These are phyloP conservation scores for Semotilus atromaculatus DNA, from an alignment of 2,797 vertebrate species.

Conservation along the genomic window DNA sequence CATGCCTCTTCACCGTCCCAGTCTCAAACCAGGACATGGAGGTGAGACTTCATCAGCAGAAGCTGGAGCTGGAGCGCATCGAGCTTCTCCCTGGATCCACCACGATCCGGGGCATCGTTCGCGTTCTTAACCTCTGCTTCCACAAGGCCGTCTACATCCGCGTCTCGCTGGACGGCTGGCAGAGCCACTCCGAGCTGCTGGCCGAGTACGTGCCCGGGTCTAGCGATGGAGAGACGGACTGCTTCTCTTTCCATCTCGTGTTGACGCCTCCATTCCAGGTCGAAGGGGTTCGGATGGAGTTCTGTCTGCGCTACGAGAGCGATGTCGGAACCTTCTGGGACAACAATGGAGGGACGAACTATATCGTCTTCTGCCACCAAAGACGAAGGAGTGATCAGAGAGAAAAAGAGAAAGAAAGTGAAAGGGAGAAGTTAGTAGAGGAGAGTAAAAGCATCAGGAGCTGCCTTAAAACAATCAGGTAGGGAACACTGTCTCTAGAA, in stretches of 20 bases:
- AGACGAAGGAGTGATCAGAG: slow-evolving; percentile 67
- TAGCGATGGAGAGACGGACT: slow-evolving; percentile 88
- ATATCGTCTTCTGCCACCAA: slow-evolving; percentile 87
- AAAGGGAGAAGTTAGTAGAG: slow-evolving; percentile 58
- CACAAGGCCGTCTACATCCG: slow-evolving; percentile 87
- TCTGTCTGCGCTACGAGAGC: slow-evolving; percentile 94
- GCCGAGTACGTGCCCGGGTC: slow-evolving; percentile 93
- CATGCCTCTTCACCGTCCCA: slow-evolving; percentile 84
- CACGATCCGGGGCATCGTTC: slow-evolving; percentile 84
- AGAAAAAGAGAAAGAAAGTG: slow-evolving; percentile 52
- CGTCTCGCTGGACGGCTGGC: slow-evolving; percentile 87
- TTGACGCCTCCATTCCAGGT: slow-evolving; percentile 84
- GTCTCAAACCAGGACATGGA: slow-evolving; percentile 82
- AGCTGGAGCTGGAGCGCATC: slow-evolving; percentile 85
- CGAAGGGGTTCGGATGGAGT: slow-evolving; percentile 85
- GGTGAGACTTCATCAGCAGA: slow-evolving; percentile 81
- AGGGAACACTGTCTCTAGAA: slow-evolving; percentile 63
- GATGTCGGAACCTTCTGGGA: slow-evolving; percentile 89
- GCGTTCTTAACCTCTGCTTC: slow-evolving; percentile 93
- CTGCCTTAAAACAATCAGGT: slow-evolving; percentile 91
- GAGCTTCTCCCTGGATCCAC: slow-evolving; percentile 83
- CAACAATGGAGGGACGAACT: slow-evolving; percentile 90
- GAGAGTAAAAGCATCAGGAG: slow-evolving; percentile 82
- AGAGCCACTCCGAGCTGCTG: slow-evolving; percentile 85
- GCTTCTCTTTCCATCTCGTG: slow-evolving; percentile 88